Evolutionary conservation across 92 coral and sea anemone genomes (phyloP).

Genomic region (Blastomussa wellsi): DNA sequence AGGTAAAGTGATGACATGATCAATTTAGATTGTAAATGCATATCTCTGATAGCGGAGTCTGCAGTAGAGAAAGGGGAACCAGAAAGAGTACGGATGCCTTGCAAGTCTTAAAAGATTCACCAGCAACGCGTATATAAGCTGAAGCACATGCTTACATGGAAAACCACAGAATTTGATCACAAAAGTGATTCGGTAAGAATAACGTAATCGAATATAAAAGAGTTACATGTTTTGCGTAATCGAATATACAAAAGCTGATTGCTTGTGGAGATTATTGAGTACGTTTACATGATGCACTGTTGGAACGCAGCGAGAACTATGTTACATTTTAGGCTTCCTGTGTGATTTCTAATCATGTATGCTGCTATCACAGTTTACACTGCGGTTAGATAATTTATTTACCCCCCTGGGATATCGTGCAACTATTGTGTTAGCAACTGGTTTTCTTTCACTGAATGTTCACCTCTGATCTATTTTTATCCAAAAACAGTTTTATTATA

Average conservation of each 20-base stretch:
- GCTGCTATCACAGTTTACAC: neutral
- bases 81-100: neutral
- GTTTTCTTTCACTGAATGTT: neutral
- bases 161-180: neutral
- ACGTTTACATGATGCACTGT: neutral
- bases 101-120: neutral
- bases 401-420: neutral
- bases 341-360: constrained; percentile 11
- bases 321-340: neutral
- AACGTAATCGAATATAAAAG: neutral
- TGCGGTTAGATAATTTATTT: constrained; percentile 1
- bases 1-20: constrained; percentile 18
- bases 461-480: neutral
- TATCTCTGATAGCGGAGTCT: neutral
- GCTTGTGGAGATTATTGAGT: neutral
- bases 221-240: neutral
- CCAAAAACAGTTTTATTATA: neutral
- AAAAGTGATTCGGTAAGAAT: constrained; percentile 15
- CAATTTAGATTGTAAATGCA: constrained; percentile 7
- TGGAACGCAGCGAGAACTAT: neutral
- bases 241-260: neutral
- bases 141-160: neutral
- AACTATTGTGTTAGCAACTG: no score
- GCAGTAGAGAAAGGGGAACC: neutral
- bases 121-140: neutral